Percentiles rank a stretch among this genome's conserved stretches.
Conservation (phyloP, 1,140 invertebrate genomes). For the Aphelinus atriplicis region DNA sequence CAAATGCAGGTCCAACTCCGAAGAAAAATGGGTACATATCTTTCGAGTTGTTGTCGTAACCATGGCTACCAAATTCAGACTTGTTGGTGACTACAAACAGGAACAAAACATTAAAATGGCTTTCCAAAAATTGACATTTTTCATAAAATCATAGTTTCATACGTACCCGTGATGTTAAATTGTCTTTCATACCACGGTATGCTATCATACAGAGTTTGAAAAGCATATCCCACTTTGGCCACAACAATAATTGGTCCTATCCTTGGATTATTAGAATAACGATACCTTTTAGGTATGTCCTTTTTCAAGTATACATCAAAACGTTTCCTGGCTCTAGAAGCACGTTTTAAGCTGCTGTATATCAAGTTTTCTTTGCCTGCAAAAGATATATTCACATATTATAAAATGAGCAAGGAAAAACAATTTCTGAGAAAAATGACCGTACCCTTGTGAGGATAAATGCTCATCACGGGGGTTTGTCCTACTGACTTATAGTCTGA, state of each 20-base stretch:
- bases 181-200: constrained; percentile 62
- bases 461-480: constrained; percentile 64
- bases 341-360: constrained; percentile 66
- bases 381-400: constrained; percentile 29
- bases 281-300: constrained; percentile 69
- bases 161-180: constrained; percentile 64
- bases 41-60: constrained; percentile 70
- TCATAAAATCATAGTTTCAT: constrained; percentile 19
- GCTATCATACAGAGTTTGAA: constrained; percentile 65
- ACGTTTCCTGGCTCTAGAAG: constrained; percentile 55
- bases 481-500: constrained; percentile 64
- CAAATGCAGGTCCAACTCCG: constrained; percentile 74
- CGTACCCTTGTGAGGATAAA: constrained; percentile 68
- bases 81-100: constrained; percentile 61
- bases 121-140: constrained; percentile 14
- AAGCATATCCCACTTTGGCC: constrained; percentile 70
- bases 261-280: constrained; percentile 70
- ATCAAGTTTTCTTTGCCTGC: constrained; percentile 64
- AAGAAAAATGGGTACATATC: constrained; percentile 78
- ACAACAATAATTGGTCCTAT: constrained; percentile 70
- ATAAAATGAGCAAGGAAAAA: not conserved
- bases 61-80: constrained; percentile 73
- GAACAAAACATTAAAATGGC: constrained; percentile 41
- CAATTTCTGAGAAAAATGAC: constrained; percentile 23
- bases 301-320: constrained; percentile 70